Evolutionary conservation across 2,113 vertebrate species (phyloP).

Genomic region (Catharus bicknelli): DNA sequence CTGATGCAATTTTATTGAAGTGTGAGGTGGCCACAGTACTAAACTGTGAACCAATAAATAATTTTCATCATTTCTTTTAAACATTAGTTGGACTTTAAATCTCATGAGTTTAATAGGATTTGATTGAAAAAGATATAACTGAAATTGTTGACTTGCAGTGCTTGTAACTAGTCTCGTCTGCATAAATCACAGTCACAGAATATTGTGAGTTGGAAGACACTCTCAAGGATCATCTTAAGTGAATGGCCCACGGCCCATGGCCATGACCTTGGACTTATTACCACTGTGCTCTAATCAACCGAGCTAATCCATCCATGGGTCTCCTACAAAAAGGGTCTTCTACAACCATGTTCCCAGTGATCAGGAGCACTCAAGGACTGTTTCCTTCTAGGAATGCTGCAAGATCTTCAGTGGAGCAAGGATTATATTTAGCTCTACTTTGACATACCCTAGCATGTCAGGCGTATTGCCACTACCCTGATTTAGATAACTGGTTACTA

Average conservation of each 20-base stretch:
- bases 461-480: neutral
- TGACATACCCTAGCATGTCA: neutral
- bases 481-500: neutral
- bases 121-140: neutral
- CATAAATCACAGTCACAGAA: neutral
- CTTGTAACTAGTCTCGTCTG: neutral
- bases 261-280: conserved; percentile 50
- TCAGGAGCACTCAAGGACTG: neutral
- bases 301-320: neutral
- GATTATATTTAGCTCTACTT: neutral
- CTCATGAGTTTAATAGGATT: neutral
- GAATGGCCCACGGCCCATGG: neutral
- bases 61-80: neutral
- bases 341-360: neutral
- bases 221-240: too few relatives aligned
- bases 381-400: neutral
- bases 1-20: neutral
- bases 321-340: neutral
- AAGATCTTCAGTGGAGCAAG: neutral
- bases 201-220: neutral
- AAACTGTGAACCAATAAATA: neutral
- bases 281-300: conserved; percentile 48
- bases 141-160: neutral
- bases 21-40: neutral
- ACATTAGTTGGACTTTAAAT: neutral